Base-by-base conservation (phyloP, 2,888 invertebrate genomes). In the Coremacera marginata region DNA sequence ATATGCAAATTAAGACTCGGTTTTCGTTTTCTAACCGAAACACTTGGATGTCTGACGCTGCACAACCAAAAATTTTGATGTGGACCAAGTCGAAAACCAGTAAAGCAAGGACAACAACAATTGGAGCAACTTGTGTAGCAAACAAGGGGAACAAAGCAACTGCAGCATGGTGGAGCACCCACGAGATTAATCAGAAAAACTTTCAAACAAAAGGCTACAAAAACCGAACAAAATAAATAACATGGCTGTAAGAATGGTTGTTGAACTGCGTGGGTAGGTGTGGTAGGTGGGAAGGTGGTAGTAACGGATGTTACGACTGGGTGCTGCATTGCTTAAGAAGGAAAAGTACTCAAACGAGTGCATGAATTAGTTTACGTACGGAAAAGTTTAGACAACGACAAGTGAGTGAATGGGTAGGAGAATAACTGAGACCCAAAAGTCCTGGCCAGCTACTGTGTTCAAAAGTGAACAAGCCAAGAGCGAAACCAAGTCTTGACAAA, bases 111-210 rank as follows among this genome's bases (percentile, higher is more conserved):
- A 31, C 27, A 63, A 63, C 27, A 62, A 62, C 22, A 63, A 63
- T 44, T 44, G 44, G 8, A 63, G 31, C 31, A 31, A 63, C 55
- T 44, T 60, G 11, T 60, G 14, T 27, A 25, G 27, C 68, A 22
- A 11, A 22, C 25, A 68, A 27, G 31, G 31, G 31, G 31, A 63
- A 63, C 63, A 63, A 63, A 63, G 31, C 25, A 63, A 34, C n/a
- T 63, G 31, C 63, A 31, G 63, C 16, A 7, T 14, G 25, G 57
- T 16, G 67, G 34, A 22, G 31, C 44, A 16, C 49, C 68, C 68
- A 68, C 51, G 51, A 51, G 68, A 68, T 68, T 68, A 68, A 68
- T 68, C 68, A 68, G 68, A 51, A 68, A 68, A 68, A 68, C 27
- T 49, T 68, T 68, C 25, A 19, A 16, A 68, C 49, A 49, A 68